Evolutionary conservation across 1,140 invertebrate genomes (phyloP), one percentile per base, ranked within the genome.

Genomic region (Drosophila sechellia): DNA sequence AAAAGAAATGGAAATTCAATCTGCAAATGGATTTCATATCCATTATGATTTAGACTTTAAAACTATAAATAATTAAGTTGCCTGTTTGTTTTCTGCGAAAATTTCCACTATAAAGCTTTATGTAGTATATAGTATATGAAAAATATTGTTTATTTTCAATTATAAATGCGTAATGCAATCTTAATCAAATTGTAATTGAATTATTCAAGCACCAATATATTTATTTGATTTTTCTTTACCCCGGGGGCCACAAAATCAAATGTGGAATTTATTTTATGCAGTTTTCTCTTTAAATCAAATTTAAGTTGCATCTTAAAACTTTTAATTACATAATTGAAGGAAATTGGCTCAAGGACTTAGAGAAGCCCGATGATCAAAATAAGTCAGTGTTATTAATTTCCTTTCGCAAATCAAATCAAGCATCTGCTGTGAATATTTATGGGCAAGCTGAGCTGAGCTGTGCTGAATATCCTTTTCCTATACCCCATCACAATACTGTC

Each of bases 301-400:
- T 11, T 11, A 20, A 20, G n/a, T 42, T 31, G 8, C 46, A n/a
- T 31, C 10, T 31, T 25, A 0, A 15, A 39, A 34, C 17, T 25
- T 43, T 34, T 15, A 34, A 5, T 1, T 31, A 31, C 27, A 31
- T 15, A 37, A 27, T 43, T 39, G n/a, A 37, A 6, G 4, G 8
- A 35, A 25, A 66, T 53, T 37, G n/a, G 20, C 27, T 66, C 3
- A 27, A 54, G 46, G 11, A 48, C 34, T 56, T 27, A 0, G 1
- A 4, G 12, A 63, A 6, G 10, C 5, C 35, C 8, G 22, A 4
- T 20, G 49, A 42, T 56, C 64, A 49, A 49, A 27, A 17, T 27
- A 57, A 69, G 27, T 6, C 43, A 20, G 43, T 48, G 31, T 70
- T 69, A 69, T 70, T 70, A 57, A 40, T 57, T 40, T 69, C 20